phyloP scores from a whole-genome alignment of 1,140 invertebrate species.

The Chironomus tepperi region DNA sequence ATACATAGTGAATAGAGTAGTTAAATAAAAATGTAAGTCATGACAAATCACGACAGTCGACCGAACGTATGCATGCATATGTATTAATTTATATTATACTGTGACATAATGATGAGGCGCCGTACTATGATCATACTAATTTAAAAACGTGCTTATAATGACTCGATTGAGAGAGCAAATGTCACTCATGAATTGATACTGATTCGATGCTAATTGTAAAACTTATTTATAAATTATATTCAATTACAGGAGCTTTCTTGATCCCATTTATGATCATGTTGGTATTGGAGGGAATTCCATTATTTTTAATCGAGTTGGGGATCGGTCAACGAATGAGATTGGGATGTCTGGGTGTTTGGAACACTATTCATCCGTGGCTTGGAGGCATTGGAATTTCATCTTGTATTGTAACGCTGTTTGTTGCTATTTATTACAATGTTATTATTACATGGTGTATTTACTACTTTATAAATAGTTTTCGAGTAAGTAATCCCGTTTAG shows the following conservation, averaged over 20 bases:
- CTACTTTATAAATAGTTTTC: slow-evolving; percentile 85
- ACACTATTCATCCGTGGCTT: slow-evolving; percentile 85
- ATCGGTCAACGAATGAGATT: slow-evolving; percentile 83
- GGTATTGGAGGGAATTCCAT: slow-evolving; percentile 81
- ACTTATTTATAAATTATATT: no score
- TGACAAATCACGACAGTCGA: neutral
- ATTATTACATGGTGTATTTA: slow-evolving; percentile 98
- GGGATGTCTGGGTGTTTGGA: slow-evolving; percentile 87
- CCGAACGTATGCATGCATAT: neutral
- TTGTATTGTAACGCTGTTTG: slow-evolving; percentile 85
- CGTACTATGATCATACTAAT: neutral
- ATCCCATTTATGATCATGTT: slow-evolving; percentile 96
- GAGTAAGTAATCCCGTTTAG: slow-evolving; percentile 46
- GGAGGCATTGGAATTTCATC: slow-evolving; percentile 83
- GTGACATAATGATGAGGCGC: slow-evolving; percentile 9
- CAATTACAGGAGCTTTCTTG: slow-evolving; percentile 78
- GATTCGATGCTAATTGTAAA: neutral
- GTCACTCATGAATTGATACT: neutral
- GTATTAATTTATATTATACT: neutral
- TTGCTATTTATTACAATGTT: slow-evolving; percentile 94
- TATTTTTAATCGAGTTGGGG: slow-evolving; percentile 91
- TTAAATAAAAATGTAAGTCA: neutral
- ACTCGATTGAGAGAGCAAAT: neutral
- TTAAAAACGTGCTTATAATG: neutral
- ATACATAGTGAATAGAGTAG: neutral